Evolutionary conservation across 2,888 invertebrate genomes (phyloP).

Genomic region (Operophtera brumata): DNA sequence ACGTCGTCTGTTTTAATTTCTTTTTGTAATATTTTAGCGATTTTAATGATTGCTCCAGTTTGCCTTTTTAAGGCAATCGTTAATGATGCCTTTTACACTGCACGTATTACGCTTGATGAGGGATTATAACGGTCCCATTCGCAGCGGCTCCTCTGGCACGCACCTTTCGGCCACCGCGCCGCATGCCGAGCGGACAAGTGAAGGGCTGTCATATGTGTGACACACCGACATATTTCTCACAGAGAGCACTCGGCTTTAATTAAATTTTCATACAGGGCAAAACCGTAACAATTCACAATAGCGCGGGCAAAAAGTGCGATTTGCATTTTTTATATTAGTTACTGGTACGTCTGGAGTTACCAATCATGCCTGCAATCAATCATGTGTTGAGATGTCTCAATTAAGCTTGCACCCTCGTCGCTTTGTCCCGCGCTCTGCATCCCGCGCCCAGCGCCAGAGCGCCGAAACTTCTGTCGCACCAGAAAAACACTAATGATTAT

Average conservation of each 20-base stretch:
- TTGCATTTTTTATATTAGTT: slow-evolving; percentile 60
- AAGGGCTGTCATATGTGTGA: slow-evolving; percentile 71
- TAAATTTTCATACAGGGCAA: slow-evolving; percentile 53
- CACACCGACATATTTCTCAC: slow-evolving; percentile 65
- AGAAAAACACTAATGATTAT: slow-evolving; percentile 73
- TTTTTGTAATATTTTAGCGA: slow-evolving; percentile 72
- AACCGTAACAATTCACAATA: slow-evolving; percentile 50
- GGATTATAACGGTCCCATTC: slow-evolving; percentile 74
- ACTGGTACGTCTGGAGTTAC: slow-evolving; percentile 54
- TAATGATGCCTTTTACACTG: slow-evolving; percentile 78
- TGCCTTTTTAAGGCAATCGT: slow-evolving; percentile 77
- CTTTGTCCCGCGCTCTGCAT: slow-evolving; percentile 28
- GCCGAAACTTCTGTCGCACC: slow-evolving; percentile 48
- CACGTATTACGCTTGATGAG: slow-evolving; percentile 70
- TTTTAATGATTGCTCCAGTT: slow-evolving; percentile 77
- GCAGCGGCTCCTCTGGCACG: slow-evolving; percentile 50
- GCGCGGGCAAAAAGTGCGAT: slow-evolving; percentile 53
- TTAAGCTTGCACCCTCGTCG: slow-evolving; percentile 63
- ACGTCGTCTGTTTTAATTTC: slow-evolving; percentile 65
- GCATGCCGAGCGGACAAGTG: slow-evolving; percentile 52
- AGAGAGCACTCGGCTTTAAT: slow-evolving; percentile 62
- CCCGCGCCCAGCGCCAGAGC: slow-evolving; percentile 32
- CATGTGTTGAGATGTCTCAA: slow-evolving; percentile 74
- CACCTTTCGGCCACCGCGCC: slow-evolving; percentile 50
- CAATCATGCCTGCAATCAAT: slow-evolving; percentile 73